Evolutionary conservation across 2,888 invertebrate genomes (phyloP).

Genomic region (Drosophila longiperda): DNA sequence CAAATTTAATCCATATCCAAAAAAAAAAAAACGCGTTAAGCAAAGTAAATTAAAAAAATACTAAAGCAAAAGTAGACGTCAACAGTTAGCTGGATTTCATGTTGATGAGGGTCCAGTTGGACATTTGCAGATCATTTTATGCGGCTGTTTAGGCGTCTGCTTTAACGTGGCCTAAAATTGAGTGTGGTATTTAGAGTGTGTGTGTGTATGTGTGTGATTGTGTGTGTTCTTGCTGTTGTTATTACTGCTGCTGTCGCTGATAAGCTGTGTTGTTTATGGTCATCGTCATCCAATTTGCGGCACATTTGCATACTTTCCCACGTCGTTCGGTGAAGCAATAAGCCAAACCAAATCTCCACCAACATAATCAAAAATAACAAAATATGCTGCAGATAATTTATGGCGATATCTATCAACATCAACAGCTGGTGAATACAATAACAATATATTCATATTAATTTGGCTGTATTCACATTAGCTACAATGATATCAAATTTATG

Average conservation of each 20-base stretch:
- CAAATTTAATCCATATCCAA: slow-evolving; percentile 18
- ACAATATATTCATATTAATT: slow-evolving; percentile 1
- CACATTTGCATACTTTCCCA: slow-evolving; percentile 79
- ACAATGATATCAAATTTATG: not conserved
- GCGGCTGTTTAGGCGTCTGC: slow-evolving; percentile 16
- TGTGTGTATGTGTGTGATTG: not conserved
- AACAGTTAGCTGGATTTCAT: slow-evolving; percentile 51
- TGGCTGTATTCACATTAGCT: not conserved
- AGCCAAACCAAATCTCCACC: slow-evolving; percentile 54
- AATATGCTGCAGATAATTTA: not conserved
- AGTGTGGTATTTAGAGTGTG: not conserved
- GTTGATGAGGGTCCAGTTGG: slow-evolving; percentile 65
- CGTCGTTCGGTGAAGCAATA: slow-evolving; percentile 48
- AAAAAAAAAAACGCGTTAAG: slow-evolving; percentile 12
- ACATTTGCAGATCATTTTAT: slow-evolving; percentile 36
- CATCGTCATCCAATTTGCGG: slow-evolving; percentile 70
- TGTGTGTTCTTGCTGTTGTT: not conserved
- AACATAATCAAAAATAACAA: slow-evolving; percentile 45
- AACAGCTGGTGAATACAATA: slow-evolving; percentile 7
- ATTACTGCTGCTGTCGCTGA: slow-evolving; percentile 37
- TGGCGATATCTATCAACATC: slow-evolving; percentile 38
- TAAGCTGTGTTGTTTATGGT: slow-evolving; percentile 63
- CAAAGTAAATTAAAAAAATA: slow-evolving; percentile 23
- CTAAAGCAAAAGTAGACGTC: slow-evolving; percentile 51
- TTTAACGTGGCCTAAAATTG: slow-evolving; percentile 4